Conservation (phyloP, 1,140 invertebrate genomes). For the Drosophila mojavensis region DNA sequence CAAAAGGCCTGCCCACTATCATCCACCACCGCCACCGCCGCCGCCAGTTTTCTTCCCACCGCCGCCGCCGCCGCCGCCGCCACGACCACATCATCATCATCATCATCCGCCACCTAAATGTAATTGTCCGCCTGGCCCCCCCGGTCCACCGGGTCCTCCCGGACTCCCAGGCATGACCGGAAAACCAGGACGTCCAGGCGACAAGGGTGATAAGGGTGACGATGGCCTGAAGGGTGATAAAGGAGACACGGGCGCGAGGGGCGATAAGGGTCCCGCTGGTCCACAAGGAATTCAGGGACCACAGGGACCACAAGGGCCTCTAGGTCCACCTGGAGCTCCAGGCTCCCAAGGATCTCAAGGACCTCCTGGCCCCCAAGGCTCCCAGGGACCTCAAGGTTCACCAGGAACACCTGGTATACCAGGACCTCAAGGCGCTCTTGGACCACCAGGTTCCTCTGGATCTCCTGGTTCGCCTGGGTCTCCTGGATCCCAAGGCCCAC, state of each 20-base stretch:
- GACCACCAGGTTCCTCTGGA: constrained; percentile 24
- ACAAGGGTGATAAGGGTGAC: constrained; percentile 30
- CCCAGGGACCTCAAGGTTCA: constrained; percentile 28
- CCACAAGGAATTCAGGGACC: constrained; percentile 21
- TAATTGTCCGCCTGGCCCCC: constrained; percentile 36
- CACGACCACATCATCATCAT: constrained; percentile 4
- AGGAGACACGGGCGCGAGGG: constrained; percentile 25
- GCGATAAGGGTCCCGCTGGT: constrained; percentile 25
- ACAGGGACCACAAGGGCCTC: constrained; percentile 11
- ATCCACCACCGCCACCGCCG: constrained; percentile 22
- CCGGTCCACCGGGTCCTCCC: constrained; percentile 28
- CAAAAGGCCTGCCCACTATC: constrained; percentile 16
- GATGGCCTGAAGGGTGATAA: constrained; percentile 20
- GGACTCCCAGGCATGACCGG: constrained; percentile 8
- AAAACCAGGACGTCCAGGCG: constrained; percentile 21
- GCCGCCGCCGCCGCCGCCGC: constrained; percentile 24
- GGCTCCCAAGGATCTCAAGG: constrained; percentile 28
- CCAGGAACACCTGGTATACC: constrained; percentile 28
- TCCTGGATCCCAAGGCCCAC: constrained; percentile 20
- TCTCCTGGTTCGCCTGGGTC: constrained; percentile 20
- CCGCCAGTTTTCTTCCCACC: constrained; percentile 1
- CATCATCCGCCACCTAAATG: constrained; percentile 21
- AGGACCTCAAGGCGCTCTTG: constrained; percentile 28
- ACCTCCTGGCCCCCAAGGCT: constrained; percentile 29
- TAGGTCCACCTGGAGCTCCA: constrained; percentile 18